phyloP scores from a whole-genome alignment of 1,140 invertebrate species.

The Acyrthosiphon pisum region DNA sequence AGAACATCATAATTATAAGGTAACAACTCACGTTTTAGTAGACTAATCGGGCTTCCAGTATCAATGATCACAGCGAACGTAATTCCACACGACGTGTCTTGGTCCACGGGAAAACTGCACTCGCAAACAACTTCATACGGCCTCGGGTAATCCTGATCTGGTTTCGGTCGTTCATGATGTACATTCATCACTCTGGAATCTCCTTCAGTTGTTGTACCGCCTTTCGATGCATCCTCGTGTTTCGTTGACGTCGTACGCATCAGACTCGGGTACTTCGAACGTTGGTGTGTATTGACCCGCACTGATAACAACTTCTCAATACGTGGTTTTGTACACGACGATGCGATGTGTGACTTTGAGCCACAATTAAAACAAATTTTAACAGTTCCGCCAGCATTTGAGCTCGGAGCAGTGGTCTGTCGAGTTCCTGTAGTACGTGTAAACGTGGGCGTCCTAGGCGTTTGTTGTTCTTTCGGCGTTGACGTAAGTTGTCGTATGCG shows the following conservation, averaged over 20 bases:
- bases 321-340: background rate
- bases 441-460: rapidly evolving
- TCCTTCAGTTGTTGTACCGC: too few species aligned
- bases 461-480: background rate
- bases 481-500: background rate
- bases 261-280: too few species aligned
- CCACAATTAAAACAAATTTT: background rate
- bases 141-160: background rate
- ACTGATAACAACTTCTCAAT: too few species aligned
- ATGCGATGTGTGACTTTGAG: background rate
- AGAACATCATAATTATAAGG: background rate
- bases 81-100: background rate
- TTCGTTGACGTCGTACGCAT: background rate
- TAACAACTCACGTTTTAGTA: background rate
- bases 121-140: background rate
- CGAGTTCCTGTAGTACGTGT: background rate
- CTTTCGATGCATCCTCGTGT: background rate
- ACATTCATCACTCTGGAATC: background rate
- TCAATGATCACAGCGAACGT: background rate
- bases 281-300: too few species aligned
- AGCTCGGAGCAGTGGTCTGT: background rate
- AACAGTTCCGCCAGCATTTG: background rate
- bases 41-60: background rate
- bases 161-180: background rate
- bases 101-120: background rate